Evolutionary conservation across 2,888 invertebrate species (phyloP).

Genomic region (Folsomia candida): DNA sequence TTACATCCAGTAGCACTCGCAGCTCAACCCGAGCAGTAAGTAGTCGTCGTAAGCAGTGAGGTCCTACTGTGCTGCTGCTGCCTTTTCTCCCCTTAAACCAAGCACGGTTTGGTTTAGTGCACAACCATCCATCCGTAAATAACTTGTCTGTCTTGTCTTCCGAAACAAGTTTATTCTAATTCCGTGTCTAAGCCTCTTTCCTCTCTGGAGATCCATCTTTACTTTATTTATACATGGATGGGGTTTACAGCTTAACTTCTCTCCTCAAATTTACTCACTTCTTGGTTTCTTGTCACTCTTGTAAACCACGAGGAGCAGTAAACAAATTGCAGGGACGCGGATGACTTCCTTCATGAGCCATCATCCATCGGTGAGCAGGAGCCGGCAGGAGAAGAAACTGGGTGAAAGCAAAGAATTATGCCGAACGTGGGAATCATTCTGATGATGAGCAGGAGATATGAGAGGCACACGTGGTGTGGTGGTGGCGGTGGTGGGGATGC

Average conservation of each 20-base stretch:
- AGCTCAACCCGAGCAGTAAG: too few species aligned
- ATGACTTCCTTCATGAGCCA: too few species aligned
- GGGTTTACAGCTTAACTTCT: background rate
- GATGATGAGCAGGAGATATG: background rate
- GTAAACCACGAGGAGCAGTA: too few species aligned
- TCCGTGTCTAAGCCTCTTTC: background rate
- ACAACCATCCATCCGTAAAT: background rate
- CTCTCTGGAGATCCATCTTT: background rate
- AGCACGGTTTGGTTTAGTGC: background rate
- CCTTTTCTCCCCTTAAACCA: too few species aligned
- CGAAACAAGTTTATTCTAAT: background rate
- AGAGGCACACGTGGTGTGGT: too few species aligned
- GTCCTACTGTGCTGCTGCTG: background rate
- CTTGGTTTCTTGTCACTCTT: background rate
- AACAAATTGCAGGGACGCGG: too few species aligned
- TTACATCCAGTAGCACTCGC: background rate
- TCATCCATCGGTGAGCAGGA: too few species aligned
- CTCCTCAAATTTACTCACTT: conserved; percentile 1
- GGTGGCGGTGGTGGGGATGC: too few species aligned
- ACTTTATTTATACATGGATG: background rate
- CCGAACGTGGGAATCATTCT: background rate
- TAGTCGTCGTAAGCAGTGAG: too few species aligned
- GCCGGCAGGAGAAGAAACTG: too few species aligned
- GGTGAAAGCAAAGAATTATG: too few species aligned
- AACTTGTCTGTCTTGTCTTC: background rate